Evolutionary conservation across 1,140 invertebrate genomes (phyloP), one percentile per base, ranked within the genome.

Genomic region (Copidosoma floridanum): DNA sequence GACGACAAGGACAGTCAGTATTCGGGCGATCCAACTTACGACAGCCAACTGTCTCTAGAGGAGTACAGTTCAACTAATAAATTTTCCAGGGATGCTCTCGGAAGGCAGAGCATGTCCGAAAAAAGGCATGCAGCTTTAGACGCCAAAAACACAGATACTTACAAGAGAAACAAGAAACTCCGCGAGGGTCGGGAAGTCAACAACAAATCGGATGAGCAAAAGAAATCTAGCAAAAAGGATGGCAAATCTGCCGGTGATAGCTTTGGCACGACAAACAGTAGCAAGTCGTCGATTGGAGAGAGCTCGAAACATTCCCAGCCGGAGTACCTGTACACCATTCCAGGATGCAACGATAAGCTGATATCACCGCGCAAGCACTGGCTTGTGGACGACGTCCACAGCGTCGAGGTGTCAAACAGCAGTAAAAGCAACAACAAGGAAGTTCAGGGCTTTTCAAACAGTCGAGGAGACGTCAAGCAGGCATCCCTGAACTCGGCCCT

Each of bases 71-170:
- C 82, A 0, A 79, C 83, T 29, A 85, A 86, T 68, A 86, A 86
- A 47, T 93, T 93, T 72, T 86, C 88, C 21, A 82, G 96, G 35
- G 95, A 98, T 79, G 95, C 94, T 8, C 87, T 98, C 64, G 95
- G 95, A 0, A 82, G 95, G 23, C 93, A 97, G 77, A 97, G 94
- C 75, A 98, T 99, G 90, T 97, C 94, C 1, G 96, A 98, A 79
- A 98, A 98, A 76, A 82, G 95, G 44, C 94, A 97, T 76, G 94
- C 94, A 0, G 92, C 94, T 11, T 78, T 96, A 32, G 95, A 98
- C 81, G 94, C 95, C n/a, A 91, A 93, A 75, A 89, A 85, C 69
- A 97, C 94, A 1, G 94, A 95, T 71, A 97, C 94, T 4, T 98
- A 97, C 76, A 93, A 97, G 78, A 85, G 93, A 64, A 95, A 93